Evolutionary conservation across 2,797 vertebrate genomes (phyloP).

Genomic region (Xiphorhynchus erythropygius): DNA sequence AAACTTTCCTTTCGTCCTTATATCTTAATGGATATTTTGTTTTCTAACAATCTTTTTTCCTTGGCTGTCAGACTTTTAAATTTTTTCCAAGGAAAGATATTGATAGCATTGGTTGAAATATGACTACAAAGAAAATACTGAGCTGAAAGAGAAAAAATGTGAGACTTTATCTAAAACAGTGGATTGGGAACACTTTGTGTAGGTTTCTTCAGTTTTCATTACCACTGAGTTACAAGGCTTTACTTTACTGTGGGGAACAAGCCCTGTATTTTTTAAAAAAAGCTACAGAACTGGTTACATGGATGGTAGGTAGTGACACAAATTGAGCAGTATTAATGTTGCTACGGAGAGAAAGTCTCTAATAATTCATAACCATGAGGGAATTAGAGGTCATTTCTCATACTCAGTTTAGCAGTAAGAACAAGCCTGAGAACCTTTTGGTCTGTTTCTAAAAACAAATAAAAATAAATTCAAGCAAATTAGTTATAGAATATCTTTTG

Average conservation of each 20-base stretch:
- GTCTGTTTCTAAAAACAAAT: background rate
- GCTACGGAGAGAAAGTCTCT: background rate
- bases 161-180: background rate
- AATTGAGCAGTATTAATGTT: slow-evolving; percentile 17
- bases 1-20: background rate
- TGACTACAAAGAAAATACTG: background rate
- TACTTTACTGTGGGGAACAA: background rate
- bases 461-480: background rate
- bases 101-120: background rate
- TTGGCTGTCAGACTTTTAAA: background rate
- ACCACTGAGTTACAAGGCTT: background rate
- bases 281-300: background rate
- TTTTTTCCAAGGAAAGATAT: background rate
- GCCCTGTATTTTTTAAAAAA: background rate
- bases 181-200: background rate
- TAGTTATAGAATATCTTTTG: background rate
- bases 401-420: background rate
- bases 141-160: background rate
- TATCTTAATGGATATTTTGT: background rate
- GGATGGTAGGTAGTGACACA: background rate
- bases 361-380: background rate
- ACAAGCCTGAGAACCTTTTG: background rate
- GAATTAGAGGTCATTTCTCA: slow-evolving; percentile 1
- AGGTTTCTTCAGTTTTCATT: background rate
- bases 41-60: background rate